A percentile compares a stretch with the other conserved stretches of the same genome.
Conservation (phyloP, 2,113 vertebrate genomes). For the Columba livia region DNA sequence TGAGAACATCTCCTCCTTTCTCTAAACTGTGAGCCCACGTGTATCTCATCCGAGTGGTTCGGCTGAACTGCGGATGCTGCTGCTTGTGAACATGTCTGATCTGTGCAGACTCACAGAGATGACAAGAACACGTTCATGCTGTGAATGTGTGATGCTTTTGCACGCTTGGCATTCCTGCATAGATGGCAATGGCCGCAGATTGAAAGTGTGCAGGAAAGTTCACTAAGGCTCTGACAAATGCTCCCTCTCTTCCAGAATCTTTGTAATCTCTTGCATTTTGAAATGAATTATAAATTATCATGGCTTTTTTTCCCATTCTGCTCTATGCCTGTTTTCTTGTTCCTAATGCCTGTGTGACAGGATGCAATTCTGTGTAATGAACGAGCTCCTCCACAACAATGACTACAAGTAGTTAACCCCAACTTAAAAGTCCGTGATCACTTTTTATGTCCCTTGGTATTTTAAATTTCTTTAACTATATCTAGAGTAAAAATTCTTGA, state of each 20-base stretch:
- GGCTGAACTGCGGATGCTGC: background rate
- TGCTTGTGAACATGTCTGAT: background rate
- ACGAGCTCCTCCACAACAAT: background rate
- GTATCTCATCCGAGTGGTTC: background rate
- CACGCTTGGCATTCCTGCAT: background rate
- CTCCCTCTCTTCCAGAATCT: background rate
- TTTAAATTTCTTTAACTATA: background rate
- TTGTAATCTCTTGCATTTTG: background rate
- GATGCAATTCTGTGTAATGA: background rate
- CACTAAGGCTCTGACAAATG: background rate
- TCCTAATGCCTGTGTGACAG: background rate
- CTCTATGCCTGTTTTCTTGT: background rate
- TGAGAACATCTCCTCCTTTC: background rate
- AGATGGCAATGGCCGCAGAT: background rate
- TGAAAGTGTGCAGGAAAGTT: background rate
- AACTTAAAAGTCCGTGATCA: background rate
- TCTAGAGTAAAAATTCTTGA: background rate
- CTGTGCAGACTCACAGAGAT: background rate
- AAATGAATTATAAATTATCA: background rate
- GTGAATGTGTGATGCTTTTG: background rate
- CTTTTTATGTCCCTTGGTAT: background rate
- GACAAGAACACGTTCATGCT: background rate
- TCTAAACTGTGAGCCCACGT: background rate
- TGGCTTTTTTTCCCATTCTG: background rate
- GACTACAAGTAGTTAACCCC: background rate